A percentile compares a stretch with the other conserved stretches of the same genome.
Evolutionary conservation across 2,888 invertebrate species (phyloP).

Genomic region (Acleris emargana): DNA sequence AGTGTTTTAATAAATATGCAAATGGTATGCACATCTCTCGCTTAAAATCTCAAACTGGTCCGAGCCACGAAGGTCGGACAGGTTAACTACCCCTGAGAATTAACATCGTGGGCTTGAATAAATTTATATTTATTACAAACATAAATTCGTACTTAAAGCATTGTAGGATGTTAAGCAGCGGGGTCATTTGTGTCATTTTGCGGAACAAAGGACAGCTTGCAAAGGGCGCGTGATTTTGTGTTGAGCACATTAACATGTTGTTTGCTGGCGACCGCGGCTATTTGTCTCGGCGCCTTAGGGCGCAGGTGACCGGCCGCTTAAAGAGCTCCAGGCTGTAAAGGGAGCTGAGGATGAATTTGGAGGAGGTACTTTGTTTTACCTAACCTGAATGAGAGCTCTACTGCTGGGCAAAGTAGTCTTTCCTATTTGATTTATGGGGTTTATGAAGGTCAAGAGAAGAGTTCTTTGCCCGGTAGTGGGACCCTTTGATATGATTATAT

Average conservation of each 20-base stretch:
- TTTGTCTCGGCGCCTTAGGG: constrained; percentile 29
- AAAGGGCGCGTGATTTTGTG: constrained; percentile 26
- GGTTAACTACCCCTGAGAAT: constrained; percentile 36
- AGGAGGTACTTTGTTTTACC: too few species aligned
- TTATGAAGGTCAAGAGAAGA: too few species aligned
- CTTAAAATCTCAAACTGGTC: constrained; percentile 25
- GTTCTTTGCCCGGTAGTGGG: too few species aligned
- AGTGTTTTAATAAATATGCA: constrained; percentile 20
- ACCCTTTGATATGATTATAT: too few species aligned
- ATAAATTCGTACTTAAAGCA: constrained; percentile 37
- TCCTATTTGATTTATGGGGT: too few species aligned
- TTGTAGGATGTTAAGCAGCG: constrained; percentile 34
- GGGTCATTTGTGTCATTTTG: constrained; percentile 34
- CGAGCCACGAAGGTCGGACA: constrained; percentile 24
- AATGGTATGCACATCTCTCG: constrained; percentile 29
- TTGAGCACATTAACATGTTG: constrained; percentile 33
- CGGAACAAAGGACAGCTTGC: constrained; percentile 25
- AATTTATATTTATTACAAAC: constrained; percentile 37
- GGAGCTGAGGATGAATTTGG: too few species aligned
- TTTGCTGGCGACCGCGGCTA: constrained; percentile 27
- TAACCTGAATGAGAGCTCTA: too few species aligned
- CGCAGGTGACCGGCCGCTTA: constrained; percentile 26
- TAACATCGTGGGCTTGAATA: constrained; percentile 37
- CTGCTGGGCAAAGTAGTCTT: too few species aligned
- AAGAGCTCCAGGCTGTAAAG: too few species aligned